Base-by-base conservation (phyloP, 2,113 vertebrate species). In the Orthonyx spaldingii region DNA sequence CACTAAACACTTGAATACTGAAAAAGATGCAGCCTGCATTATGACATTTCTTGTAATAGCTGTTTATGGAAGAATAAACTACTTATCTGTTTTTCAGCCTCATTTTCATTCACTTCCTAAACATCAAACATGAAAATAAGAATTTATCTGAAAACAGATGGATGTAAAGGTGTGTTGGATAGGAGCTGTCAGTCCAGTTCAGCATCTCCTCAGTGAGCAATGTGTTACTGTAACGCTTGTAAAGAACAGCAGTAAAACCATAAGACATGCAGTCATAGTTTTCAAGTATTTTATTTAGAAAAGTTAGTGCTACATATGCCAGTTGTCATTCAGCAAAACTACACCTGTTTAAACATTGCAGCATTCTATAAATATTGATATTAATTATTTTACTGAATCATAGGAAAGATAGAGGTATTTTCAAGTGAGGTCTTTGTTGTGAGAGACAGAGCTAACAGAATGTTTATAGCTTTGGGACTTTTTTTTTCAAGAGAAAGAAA, bases 241-340 rank as follows among this genome's bases (percentile, higher is more conserved):
- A 94, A 87, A 20, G 21, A 83, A 61, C 5, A 63, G 7, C 47
- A 87, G 35, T 9, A 74, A 39, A 93, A 55, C 13, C 47, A 26
- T 32, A 88, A 92, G 26, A 92, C 21, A 49, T 64, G 41, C 61
- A 78, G 30, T 77, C 22, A 35, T n/a, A 65, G 59, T 59, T 94
- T 95, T 84, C 27, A 94, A 88, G 90, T 30, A 44, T 86, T 96
- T 85, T 88, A 80, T 95, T 94, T 92, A 79, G 42, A 85, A 89
- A 80, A 76, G 44, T 53, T 44, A 46, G 7, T 39, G n/a, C 65
- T 85, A 74, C 70, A 85, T 72, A 85, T 77, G 63, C 50, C 83
- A 61, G 53, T 74, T 91, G 91, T 90, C 42, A 72, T 91, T 85
- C 49, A 86, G 18, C 14, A 89, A 91, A 90, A 83, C 14, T 16